Base-by-base conservation (phyloP, 2,888 invertebrate species). In the Apamea sordens region DNA sequence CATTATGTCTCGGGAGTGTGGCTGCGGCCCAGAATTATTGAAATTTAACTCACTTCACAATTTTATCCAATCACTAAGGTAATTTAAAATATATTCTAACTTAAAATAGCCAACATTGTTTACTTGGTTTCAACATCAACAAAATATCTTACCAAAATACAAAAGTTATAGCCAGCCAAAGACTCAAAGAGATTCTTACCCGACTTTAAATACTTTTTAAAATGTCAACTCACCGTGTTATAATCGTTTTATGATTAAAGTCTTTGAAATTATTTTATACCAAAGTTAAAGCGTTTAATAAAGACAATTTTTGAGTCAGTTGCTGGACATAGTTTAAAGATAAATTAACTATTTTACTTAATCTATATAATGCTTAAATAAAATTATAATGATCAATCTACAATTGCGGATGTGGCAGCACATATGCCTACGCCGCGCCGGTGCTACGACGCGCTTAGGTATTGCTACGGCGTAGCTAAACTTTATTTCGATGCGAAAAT, bases 201-300 rank as follows among this genome's bases (percentile, higher is more conserved):
- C 68, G 47, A 71, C 59, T 86, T 73, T 72, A 88, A 88, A 86
- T 86, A 88, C 82, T 88, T 88, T 63, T 73, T 71, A 80, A 89
- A 89, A 79, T 83, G 86, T 76, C 75, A 73, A 86, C 87, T 91
- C 89, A 90, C 86, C 79, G 68, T 73, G 28, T 64, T 76, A 82
- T 90, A 88, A 90, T 88, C 80, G 90, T 86, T 89, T 89, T 88
- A 80, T 84, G 82, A 86, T 89, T 84, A 87, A 72, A 80, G 75
- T 72, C 75, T 69, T 73, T 36, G 15, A 74, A 61, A 74, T 67
- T 41, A 79, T 83, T 86, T 68, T 72, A 53, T 64, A 63, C 53
- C 64, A 64, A 80, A 83, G 61, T 79, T 82, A 50, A 47, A 64
- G 56, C 18, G 50, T 74, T 73, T 59, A 64, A 28, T 67, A 73